phyloP scores from a whole-genome alignment of 2,888 invertebrate species.

The Dicyrtoma fusca region DNA sequence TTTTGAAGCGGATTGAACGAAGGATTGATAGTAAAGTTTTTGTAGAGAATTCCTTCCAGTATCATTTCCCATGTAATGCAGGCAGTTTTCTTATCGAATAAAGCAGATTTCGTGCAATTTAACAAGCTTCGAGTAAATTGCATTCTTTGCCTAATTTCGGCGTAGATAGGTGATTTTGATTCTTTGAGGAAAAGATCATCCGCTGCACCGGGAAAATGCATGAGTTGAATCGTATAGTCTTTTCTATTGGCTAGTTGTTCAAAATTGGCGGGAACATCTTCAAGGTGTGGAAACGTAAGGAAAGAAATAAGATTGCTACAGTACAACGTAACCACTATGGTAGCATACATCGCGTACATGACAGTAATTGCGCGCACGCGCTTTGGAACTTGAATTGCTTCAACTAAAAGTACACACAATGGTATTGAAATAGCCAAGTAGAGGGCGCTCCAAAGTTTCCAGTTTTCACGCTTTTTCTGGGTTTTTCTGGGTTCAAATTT shows the following conservation, averaged over 20 bases:
- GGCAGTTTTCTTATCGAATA: background rate
- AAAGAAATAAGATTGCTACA: conserved; percentile 10
- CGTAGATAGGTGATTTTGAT: background rate
- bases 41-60: background rate
- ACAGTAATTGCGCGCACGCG: background rate
- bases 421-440: background rate
- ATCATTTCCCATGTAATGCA: background rate
- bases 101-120: background rate
- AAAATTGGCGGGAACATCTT: background rate
- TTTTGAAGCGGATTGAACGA: background rate
- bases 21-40: background rate
- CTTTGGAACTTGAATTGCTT: background rate
- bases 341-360: background rate
- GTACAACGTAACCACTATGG: background rate
- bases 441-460: background rate
- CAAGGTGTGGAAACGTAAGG: conserved; percentile 7
- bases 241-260: background rate
- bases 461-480: too few species aligned
- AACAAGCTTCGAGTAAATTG: background rate
- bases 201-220: background rate
- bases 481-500: too few species aligned
- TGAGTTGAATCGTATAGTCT: background rate
- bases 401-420: background rate
- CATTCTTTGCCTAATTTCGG: background rate
- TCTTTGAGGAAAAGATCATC: background rate